Conservation (phyloP, 2,888 invertebrate genomes). For the Scelioninae gen. 1 region DNA sequence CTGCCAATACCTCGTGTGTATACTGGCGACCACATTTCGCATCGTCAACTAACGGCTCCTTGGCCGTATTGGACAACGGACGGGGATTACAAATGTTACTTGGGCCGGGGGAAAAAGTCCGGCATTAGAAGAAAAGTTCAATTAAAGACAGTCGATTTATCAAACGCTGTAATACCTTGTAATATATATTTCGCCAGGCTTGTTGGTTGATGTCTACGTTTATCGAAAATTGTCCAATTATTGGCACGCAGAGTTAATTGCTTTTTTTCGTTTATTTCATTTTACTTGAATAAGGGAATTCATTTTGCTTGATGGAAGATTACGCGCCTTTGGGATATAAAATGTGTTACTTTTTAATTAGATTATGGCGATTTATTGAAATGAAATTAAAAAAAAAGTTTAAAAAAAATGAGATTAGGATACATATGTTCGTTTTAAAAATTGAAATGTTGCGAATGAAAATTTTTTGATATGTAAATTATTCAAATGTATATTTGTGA, state of each 20-base stretch:
- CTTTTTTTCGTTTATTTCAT: neutral
- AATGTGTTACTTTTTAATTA: too few species aligned
- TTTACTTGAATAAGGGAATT: neutral
- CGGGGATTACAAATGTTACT: slow-evolving; percentile 43
- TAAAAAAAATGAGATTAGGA: too few species aligned
- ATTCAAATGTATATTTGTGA: too few species aligned
- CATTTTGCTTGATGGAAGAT: neutral
- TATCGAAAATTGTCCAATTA: slow-evolving; percentile 1
- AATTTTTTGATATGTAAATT: too few species aligned
- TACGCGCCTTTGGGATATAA: neutral
- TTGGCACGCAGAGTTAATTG: neutral
- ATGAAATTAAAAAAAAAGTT: too few species aligned
- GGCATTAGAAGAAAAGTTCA: slow-evolving; percentile 30
- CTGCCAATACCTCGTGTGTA: slow-evolving; percentile 45
- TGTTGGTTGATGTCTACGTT: neutral
- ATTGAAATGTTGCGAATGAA: too few species aligned
- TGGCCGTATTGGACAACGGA: slow-evolving; percentile 31
- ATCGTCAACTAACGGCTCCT: slow-evolving; percentile 18
- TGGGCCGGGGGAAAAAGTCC: slow-evolving; percentile 7
- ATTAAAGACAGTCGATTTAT: slow-evolving; percentile 51
- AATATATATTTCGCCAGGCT: neutral
- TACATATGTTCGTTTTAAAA: too few species aligned
- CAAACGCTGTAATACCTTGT: slow-evolving; percentile 10
- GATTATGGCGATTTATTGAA: too few species aligned
- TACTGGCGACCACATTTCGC: slow-evolving; percentile 42